Conservation (phyloP, 2,113 vertebrate genomes). For the Climacteris rufus region DNA sequence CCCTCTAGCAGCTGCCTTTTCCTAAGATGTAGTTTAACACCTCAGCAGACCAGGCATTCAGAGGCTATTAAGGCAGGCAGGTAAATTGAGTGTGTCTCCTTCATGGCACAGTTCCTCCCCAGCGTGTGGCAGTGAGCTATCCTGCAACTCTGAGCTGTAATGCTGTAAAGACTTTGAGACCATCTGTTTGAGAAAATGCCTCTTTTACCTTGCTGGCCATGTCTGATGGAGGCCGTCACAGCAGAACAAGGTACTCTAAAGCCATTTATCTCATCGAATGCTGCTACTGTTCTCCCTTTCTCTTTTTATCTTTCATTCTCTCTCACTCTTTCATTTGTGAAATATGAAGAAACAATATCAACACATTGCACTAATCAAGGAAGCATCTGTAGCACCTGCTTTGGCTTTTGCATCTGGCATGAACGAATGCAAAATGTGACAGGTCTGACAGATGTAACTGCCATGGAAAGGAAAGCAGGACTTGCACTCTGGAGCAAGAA, state of each 20-base stretch:
- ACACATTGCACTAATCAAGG: conserved; percentile 5
- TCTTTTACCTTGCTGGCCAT: not conserved
- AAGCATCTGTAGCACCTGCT: conserved; percentile 11
- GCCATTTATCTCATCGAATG: not conserved
- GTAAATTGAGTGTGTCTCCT: conserved; percentile 14
- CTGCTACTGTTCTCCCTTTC: not conserved
- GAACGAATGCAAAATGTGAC: not conserved
- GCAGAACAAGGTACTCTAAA: not conserved
- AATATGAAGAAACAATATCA: not conserved
- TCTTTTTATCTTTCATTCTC: not conserved
- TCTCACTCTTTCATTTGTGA: not conserved
- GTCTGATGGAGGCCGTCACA: not conserved
- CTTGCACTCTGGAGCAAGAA: not conserved
- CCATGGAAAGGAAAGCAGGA: not conserved
- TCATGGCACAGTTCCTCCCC: not conserved
- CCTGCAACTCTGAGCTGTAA: not conserved
- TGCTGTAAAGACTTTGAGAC: not conserved
- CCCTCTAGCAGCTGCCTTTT: not conserved
- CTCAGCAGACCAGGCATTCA: not conserved
- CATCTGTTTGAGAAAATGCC: conserved; percentile 10
- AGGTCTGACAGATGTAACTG: not conserved
- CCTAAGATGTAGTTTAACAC: not conserved
- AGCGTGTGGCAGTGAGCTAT: not conserved
- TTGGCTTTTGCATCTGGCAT: not conserved
- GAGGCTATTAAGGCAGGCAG: not conserved